phyloP scores from a whole-genome alignment of 1,140 invertebrate genomes.

The Physella acuta region DNA sequence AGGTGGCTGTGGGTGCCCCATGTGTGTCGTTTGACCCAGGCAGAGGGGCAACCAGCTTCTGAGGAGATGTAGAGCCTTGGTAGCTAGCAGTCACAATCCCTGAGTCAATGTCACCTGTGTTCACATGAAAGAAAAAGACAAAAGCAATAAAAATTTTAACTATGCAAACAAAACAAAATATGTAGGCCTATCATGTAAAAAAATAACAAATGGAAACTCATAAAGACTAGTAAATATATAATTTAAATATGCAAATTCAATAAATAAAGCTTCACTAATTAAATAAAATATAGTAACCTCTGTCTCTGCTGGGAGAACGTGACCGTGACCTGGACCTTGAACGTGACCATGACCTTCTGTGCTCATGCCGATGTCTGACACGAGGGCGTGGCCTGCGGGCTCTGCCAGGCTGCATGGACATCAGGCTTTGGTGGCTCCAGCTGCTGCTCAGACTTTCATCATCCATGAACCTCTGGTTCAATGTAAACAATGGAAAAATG shows the following conservation, averaged over 20 bases:
- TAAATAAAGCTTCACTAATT: neutral
- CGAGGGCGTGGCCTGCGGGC: conserved; percentile 29
- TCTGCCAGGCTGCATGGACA: conserved; percentile 22
- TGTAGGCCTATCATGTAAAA: neutral
- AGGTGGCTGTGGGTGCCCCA: neutral
- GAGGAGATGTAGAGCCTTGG: neutral
- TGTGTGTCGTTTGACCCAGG: neutral
- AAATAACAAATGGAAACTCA: too few relatives aligned
- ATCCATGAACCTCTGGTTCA: conserved; percentile 7
- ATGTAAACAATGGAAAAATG: too few relatives aligned
- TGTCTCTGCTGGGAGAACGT: conserved; percentile 32
- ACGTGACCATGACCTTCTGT: conserved; percentile 33
- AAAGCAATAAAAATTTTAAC: neutral
- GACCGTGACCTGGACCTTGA: conserved; percentile 44
- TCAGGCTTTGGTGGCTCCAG: conserved; percentile 27
- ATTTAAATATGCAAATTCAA: too few relatives aligned
- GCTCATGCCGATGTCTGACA: conserved; percentile 30
- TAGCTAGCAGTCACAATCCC: neutral
- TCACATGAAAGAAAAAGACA: neutral
- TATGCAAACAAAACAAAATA: neutral
- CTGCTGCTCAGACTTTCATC: conserved; percentile 35
- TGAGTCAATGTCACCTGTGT: neutral
- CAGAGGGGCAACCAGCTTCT: neutral
- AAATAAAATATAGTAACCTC: conserved; percentile 21
- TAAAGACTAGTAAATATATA: too few relatives aligned